A percentile compares a stretch with the other conserved stretches of the same genome.
Conservation (phyloP, 2,113 vertebrate genomes). For the Hippopotamus amphibius region DNA sequence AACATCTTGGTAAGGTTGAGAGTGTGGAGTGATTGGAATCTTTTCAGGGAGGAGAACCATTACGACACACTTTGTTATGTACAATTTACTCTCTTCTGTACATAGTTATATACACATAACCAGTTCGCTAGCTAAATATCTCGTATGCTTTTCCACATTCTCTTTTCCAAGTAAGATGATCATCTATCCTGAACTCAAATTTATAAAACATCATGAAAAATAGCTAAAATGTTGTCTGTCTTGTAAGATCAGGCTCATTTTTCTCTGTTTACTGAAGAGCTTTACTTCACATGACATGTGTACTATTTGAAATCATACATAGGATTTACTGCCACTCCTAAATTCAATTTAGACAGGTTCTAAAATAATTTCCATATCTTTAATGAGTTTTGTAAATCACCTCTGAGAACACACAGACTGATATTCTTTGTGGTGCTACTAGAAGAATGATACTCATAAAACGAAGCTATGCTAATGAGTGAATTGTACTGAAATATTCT, state of each 20-base stretch:
- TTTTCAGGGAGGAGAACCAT: neutral
- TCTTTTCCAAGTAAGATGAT: neutral
- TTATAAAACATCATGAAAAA: conserved; percentile 2
- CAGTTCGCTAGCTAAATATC: neutral
- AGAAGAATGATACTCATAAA: conserved; percentile 71
- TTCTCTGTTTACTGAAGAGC: conserved; percentile 57
- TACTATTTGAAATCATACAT: conserved; percentile 66
- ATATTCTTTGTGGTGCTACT: conserved; percentile 66
- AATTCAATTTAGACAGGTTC: conserved; percentile 76
- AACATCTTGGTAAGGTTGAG: neutral
- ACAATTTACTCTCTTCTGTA: neutral
- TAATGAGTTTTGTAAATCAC: conserved; percentile 81
- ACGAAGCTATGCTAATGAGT: conserved; percentile 68
- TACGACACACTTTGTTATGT: neutral
- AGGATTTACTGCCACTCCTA: conserved; percentile 56
- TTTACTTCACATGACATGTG: conserved; percentile 47
- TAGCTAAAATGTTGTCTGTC: neutral
- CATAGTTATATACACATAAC: neutral
- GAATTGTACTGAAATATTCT: conserved; percentile 73
- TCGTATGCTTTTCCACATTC: neutral
- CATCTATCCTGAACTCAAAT: conserved; percentile 29
- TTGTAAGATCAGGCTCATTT: conserved; percentile 45
- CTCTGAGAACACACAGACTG: conserved; percentile 70
- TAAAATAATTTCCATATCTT: conserved; percentile 78
- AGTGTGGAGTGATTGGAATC: neutral